Base-by-base conservation (phyloP, 2,888 invertebrate genomes). In the Agriopis aurantiaria region DNA sequence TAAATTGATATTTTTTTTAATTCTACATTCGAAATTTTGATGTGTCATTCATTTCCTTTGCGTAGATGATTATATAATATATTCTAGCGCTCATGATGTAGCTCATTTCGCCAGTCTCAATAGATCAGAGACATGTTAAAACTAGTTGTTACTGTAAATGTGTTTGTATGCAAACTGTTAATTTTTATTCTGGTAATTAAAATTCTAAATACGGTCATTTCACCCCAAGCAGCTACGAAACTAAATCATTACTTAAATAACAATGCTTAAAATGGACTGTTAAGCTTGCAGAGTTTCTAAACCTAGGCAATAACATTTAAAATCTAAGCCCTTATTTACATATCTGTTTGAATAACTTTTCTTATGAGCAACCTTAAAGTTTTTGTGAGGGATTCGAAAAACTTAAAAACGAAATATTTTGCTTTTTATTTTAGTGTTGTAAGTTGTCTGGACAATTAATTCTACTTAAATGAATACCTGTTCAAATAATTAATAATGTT, bases 281-380 rank as follows among this genome's bases (percentile, higher is more conserved):
- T 12, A 46, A 48, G 48, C 58, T 52, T 48, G 17, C 17, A 23
- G 5, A 45, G 11, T 8, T 23, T 17, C 12, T 12, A 48, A 58
- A 58, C 23, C 58, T 12, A 46, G 52, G 5, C 41, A 33, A 41
- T 43, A 61, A 61, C 41, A 61, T 48, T 61, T 41, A 46, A 10
- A 51, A 61, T 9, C 33, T 62, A 62, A 62, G 43, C 23, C 55
- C 46, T 55, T 43, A 51, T 61, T 46, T 43, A 52, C 51, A 40
- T 33, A 52, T 17, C 17, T 17, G 52, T 52, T 52, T 23, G 10
- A 52, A 52, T 23, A 17, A 23, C 52, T 52, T 17, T 52, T 52
- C 23, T 52, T 23, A 23, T 10, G 14, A 51, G 23, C 4, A 52
- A 10, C 23, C 52, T 52, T 52, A 23, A 51, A 52, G 52, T 52